Evolutionary conservation across 1,140 invertebrate genomes (phyloP), one percentile per base, ranked within the genome.

Genomic region (Drosophila persimilis): DNA sequence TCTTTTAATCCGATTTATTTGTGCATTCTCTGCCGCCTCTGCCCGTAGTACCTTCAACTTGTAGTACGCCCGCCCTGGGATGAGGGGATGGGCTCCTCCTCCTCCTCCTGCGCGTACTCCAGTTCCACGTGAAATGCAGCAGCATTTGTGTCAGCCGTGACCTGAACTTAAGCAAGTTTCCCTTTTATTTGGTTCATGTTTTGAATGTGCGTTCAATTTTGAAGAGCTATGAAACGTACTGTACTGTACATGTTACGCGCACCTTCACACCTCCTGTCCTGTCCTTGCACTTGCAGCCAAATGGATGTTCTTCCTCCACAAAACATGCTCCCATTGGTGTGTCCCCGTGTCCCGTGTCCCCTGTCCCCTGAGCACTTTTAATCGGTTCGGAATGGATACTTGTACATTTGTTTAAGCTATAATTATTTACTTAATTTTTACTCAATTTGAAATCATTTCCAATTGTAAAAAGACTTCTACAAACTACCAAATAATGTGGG

Each of bases 21-120:
- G 69, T 75, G 53, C 72, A 46, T 76, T 79, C 52, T 69, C 44
- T 66, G 77, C 47, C 73, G 13, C 59, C 55, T 39, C 59, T 52
- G 50, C 58, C 59, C 56, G 46, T 77, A 91, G 80, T 66, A 90
- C 69, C 76, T 91, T 89, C 85, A 89, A 90, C 88, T 90, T 89
- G 69, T 91, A 90, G 81, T 76, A 3, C 35, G 35, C 3, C 11
- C 35, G 11, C 11, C 35, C 35, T 13, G 31, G 9, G 35, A 64
- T 66, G 50, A 73, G 67, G 52, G 43, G 24, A 51, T 45, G 17
- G 44, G 26, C 20, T 65, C 54, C 44, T 31, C 29, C 29, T 35
- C 8, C 35, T 39, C 31, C 31, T 11, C 31, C 8, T 35, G 8
- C 3, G 35, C 11, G 11, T 39, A 39, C 11, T 39, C 35, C 35